phyloP scores from a whole-genome alignment of 2,797 vertebrate genomes.

The Champsocephalus esox region DNA sequence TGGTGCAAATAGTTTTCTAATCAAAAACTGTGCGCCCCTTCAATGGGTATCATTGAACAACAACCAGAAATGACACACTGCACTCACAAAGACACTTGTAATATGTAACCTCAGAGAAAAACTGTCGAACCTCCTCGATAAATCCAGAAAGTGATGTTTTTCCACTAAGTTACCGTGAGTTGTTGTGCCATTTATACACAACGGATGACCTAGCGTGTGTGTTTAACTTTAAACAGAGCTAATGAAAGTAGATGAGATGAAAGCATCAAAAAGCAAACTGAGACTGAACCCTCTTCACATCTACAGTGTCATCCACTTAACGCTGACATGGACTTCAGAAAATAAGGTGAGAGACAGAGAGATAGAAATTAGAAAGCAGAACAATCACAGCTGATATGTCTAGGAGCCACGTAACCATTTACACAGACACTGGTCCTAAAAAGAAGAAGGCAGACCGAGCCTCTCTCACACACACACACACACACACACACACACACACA shows the following conservation, averaged over 20 bases:
- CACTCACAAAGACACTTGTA: neutral
- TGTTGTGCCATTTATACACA: slow-evolving; percentile 16
- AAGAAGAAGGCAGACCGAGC: slow-evolving; percentile 21
- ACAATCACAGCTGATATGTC: slow-evolving; percentile 32
- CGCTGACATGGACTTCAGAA: slow-evolving; percentile 45
- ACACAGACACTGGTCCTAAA: slow-evolving; percentile 19
- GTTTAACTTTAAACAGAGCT: slow-evolving; percentile 35
- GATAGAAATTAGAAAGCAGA: slow-evolving; percentile 25
- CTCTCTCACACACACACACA: neutral
- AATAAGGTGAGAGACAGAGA: slow-evolving; percentile 33
- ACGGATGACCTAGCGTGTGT: slow-evolving; percentile 18
- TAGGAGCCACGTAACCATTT: slow-evolving; percentile 9
- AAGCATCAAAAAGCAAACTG: slow-evolving; percentile 39
- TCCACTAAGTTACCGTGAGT: neutral
- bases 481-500: too few species aligned
- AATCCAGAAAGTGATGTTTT: slow-evolving; percentile 31
- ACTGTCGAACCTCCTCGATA: slow-evolving; percentile 9
- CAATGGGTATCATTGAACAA: neutral
- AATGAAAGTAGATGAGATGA: slow-evolving; percentile 49
- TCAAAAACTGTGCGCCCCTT: neutral
- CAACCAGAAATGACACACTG: slow-evolving; percentile 1
- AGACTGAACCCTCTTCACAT: slow-evolving; percentile 35
- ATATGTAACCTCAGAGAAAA: slow-evolving; percentile 14
- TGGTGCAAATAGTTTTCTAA: too few species aligned
- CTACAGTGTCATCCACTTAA: slow-evolving; percentile 54